A percentile compares a stretch with the other conserved stretches of the same genome.
These are phyloP conservation scores for Palythoa grandis DNA, from an alignment of 92 coral and sea anemone genomes.

Conservation along the genomic window DNA sequence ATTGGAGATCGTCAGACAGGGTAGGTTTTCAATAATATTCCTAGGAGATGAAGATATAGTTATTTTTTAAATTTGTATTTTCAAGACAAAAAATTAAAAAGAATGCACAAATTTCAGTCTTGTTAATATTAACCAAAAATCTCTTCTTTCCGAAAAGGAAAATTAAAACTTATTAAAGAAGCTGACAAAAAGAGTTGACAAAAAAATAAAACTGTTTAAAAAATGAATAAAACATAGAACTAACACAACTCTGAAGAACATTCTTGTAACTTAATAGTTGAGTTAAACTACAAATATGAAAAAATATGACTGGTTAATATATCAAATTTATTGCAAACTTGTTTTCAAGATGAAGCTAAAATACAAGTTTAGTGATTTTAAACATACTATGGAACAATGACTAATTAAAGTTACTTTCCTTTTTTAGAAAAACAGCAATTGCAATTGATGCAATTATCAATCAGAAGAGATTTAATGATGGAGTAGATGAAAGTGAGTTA, in stretches of 20 bases:
- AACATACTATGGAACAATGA: neutral
- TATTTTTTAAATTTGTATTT: neutral
- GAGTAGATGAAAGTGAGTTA: slow-evolving; percentile 94
- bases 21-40: slow-evolving; percentile 48
- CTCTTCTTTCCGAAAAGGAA: no score
- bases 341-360: neutral
- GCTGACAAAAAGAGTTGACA: no score
- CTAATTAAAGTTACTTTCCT: neutral
- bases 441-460: slow-evolving; percentile 98
- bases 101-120: neutral
- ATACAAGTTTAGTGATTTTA: neutral
- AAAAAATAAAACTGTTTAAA: no score
- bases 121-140: no score
- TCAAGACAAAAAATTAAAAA: neutral
- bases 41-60: neutral
- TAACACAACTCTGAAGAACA: no score
- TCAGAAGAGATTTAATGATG: slow-evolving; percentile 98
- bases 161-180: no score
- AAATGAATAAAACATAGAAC: no score
- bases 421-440: slow-evolving; percentile 95
- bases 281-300: no score
- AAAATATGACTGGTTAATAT: no score
- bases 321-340: no score
- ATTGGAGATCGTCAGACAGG: slow-evolving; percentile 99
- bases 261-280: no score